phyloP scores from a whole-genome alignment of 2,797 vertebrate species.

The Phrynocephalus vlangalii region DNA sequence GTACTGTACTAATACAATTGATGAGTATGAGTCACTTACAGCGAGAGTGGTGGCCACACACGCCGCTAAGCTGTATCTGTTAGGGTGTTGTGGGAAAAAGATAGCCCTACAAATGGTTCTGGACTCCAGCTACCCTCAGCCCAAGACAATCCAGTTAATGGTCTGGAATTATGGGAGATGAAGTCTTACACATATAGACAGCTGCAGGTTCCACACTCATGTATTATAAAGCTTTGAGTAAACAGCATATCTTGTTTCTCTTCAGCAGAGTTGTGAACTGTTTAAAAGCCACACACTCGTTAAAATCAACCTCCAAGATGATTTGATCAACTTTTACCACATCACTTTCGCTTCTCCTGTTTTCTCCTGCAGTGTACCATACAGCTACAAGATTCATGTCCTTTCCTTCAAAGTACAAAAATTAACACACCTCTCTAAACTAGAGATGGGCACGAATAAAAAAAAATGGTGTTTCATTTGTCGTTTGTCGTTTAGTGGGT shows the following conservation, averaged over 20 bases:
- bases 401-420: conserved; percentile 34
- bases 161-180: neutral
- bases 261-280: accelerated
- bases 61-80: neutral
- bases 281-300: conserved; percentile 18
- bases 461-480: too few relatives aligned
- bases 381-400: neutral
- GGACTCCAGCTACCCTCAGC: neutral
- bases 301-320: neutral
- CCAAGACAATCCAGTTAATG: neutral
- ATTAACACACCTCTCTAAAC: conserved; percentile 34
- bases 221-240: neutral
- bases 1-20: neutral
- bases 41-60: neutral
- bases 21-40: neutral
- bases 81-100: neutral
- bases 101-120: neutral
- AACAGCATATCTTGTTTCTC: neutral
- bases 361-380: neutral
- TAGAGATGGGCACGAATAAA: neutral
- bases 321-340: neutral
- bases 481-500: too few relatives aligned
- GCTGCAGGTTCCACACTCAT: neutral
- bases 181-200: neutral
- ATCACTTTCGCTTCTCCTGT: neutral